Percentiles rank a stretch among this genome's conserved stretches.
phyloP scores from a whole-genome alignment of 2,113 vertebrate genomes.

The Apodemus speciosus region DNA sequence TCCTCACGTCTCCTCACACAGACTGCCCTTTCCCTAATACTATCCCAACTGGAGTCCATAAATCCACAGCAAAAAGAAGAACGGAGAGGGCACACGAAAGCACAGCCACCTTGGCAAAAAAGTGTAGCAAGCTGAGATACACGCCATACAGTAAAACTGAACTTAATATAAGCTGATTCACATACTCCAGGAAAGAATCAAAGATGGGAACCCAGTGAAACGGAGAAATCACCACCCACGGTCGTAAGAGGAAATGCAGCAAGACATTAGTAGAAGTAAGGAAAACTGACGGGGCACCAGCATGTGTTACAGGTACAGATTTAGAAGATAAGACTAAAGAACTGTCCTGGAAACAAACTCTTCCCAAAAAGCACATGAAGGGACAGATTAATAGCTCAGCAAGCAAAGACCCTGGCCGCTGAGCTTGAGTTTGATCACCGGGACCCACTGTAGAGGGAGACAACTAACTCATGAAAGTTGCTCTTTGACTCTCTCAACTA shows the following conservation, averaged over 20 bases:
- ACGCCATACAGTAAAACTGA: not conserved
- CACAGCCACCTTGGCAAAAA: not conserved
- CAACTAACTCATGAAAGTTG: not conserved
- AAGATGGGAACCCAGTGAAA: not conserved
- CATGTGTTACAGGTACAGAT: not conserved
- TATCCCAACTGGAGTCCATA: not conserved
- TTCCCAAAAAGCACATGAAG: not conserved
- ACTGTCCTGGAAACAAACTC: not conserved
- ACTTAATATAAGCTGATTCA: not conserved
- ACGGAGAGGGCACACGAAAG: not conserved
- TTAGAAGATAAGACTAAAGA: not conserved
- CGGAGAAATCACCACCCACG: not conserved
- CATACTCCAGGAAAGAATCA: not conserved
- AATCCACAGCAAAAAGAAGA: not conserved
- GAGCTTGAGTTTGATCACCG: not conserved
- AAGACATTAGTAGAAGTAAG: not conserved
- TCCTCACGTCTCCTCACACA: not conserved
- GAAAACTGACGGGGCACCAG: not conserved
- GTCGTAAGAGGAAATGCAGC: not conserved
- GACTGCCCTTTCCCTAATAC: not conserved
- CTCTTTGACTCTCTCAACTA: not conserved
- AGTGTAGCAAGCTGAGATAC: not conserved
- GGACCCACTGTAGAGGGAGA: not conserved
- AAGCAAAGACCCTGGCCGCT: not conserved
- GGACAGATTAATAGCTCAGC: not conserved